These are phyloP conservation scores for Euphonia xanthogaster DNA, from an alignment of 2,797 vertebrate genomes.

Conservation along the genomic window DNA sequence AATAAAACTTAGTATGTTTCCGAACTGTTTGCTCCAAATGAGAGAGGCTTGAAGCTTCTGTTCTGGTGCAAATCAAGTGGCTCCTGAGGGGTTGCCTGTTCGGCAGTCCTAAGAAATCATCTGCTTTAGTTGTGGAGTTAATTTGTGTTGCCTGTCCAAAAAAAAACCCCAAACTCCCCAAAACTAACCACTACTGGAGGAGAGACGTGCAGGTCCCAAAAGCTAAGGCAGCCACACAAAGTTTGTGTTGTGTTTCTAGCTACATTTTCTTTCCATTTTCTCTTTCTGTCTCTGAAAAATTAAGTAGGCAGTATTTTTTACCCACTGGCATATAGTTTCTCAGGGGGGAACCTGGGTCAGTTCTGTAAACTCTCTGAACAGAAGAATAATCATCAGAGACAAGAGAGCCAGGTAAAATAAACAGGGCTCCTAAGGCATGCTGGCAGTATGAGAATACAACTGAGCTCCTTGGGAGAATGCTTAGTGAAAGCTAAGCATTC, in stretches of 20 bases:
- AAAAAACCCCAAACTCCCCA: fast-evolving
- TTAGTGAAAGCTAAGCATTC: neutral
- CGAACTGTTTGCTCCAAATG: neutral
- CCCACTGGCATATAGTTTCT: neutral
- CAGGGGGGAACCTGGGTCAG: neutral
- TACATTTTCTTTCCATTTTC: neutral
- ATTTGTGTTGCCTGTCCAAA: neutral
- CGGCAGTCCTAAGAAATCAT: neutral
- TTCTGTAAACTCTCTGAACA: neutral
- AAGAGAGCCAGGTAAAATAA: conserved; percentile 33
- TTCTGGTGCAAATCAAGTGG: neutral
- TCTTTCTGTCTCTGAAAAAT: neutral
- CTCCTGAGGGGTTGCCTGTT: neutral
- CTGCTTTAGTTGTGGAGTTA: neutral
- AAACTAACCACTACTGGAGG: neutral
- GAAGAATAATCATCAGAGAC: neutral
- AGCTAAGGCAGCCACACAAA: neutral
- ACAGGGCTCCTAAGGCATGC: neutral
- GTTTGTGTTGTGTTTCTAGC: neutral
- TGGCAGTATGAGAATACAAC: neutral
- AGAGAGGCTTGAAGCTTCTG: neutral
- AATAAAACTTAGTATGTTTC: neutral
- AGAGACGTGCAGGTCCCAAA: neutral
- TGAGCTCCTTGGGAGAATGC: neutral
- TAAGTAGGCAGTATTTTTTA: conserved; percentile 3